These are phyloP conservation scores for Hoplostethus mediterraneus DNA, from an alignment of 2,797 vertebrate species.

Conservation along the genomic window DNA sequence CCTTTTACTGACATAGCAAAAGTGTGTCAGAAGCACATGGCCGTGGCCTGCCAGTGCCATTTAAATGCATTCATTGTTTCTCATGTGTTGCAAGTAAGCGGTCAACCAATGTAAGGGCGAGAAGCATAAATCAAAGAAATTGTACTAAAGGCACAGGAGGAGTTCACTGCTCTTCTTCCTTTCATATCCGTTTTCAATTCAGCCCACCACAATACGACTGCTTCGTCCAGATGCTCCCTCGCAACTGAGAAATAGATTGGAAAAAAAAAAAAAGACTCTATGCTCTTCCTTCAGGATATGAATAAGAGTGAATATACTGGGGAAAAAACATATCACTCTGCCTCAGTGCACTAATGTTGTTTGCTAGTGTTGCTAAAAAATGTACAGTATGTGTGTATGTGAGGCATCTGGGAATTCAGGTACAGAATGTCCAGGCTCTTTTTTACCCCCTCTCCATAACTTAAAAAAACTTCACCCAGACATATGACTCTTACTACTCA, in stretches of 20 bases:
- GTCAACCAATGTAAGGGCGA: conserved; percentile 42
- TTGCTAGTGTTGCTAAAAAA: conserved; percentile 16
- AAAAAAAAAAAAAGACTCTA: neutral
- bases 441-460: neutral
- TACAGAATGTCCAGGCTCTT: too few species aligned
- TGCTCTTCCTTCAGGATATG: conserved; percentile 19
- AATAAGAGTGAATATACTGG: conserved; percentile 12
- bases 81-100: conserved; percentile 46
- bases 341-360: neutral
- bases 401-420: neutral
- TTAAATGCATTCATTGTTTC: conserved; percentile 59
- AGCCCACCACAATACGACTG: conserved; percentile 1
- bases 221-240: conserved; percentile 38
- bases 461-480: neutral
- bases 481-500: neutral
- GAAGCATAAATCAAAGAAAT: conserved; percentile 74
- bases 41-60: conserved; percentile 40
- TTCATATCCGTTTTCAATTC: conserved; percentile 31
- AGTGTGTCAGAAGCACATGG: conserved; percentile 29
- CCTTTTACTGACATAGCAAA: neutral
- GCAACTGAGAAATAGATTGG: neutral
- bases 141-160: conserved; percentile 49
- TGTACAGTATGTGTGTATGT: conserved; percentile 9
- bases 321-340: neutral
- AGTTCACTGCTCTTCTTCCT: conserved; percentile 35